phyloP scores from a whole-genome alignment of 2,888 invertebrate species.

The Philereme transversata region DNA sequence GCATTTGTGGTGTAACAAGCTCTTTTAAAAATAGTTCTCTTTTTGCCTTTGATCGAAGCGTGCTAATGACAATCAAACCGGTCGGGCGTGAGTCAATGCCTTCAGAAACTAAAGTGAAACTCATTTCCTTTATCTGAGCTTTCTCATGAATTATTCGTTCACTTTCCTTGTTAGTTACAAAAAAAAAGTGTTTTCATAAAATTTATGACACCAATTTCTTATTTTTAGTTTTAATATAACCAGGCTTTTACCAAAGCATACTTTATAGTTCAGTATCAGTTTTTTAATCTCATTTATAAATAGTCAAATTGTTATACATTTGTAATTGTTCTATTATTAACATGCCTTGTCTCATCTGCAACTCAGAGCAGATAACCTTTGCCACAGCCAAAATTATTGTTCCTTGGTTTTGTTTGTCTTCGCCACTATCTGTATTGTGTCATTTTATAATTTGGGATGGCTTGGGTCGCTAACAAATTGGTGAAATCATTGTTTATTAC shows the following conservation, averaged over 20 bases:
- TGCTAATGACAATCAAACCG: constrained; percentile 34
- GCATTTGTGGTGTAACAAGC: constrained; percentile 28
- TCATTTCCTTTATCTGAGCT: constrained; percentile 29
- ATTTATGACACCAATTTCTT: no score
- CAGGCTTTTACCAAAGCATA: no score
- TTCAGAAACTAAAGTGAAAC: constrained; percentile 29
- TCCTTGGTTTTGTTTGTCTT: constrained; percentile 56
- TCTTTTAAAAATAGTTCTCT: constrained; percentile 29
- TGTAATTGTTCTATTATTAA: constrained; percentile 49
- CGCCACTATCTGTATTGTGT: constrained; percentile 37
- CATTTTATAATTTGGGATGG: constrained; percentile 28
- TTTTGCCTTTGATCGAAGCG: constrained; percentile 32
- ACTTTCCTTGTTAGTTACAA: constrained; percentile 21
- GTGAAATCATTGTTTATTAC: neutral
- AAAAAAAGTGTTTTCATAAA: neutral
- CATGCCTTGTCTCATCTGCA: constrained; percentile 38
- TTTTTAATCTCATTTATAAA: neutral
- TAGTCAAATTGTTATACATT: constrained; percentile 32
- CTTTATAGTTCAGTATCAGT: no score
- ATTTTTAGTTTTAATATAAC: no score
- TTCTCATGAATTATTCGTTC: constrained; percentile 27
- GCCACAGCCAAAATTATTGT: constrained; percentile 59
- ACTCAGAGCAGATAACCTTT: constrained; percentile 52
- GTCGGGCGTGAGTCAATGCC: constrained; percentile 28
- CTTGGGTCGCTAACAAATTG: neutral